Conservation (phyloP, 2,888 invertebrate genomes). For the Polyommatus iphigenia region DNA sequence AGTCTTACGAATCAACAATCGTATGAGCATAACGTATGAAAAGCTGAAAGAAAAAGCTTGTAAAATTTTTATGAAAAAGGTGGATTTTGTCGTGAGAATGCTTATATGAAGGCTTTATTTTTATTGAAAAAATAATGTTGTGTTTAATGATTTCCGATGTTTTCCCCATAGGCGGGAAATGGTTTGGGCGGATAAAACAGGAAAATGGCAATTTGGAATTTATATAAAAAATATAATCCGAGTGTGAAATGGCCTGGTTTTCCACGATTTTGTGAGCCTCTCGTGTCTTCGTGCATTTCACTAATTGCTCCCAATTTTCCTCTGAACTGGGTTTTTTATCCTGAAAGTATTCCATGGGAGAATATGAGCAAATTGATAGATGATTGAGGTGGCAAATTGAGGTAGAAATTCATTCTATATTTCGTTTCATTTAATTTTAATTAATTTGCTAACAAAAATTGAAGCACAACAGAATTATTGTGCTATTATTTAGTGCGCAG, state of each 20-base stretch:
- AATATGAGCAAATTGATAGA: too few relatives aligned
- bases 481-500: too few relatives aligned
- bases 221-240: neutral
- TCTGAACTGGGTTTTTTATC: neutral
- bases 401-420: too few relatives aligned
- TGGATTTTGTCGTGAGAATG: neutral
- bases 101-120: neutral
- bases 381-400: too few relatives aligned
- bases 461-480: too few relatives aligned
- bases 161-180: neutral
- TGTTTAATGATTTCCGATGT: neutral
- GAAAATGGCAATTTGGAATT: constrained; percentile 19
- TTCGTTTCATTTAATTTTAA: too few relatives aligned
- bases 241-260: neutral
- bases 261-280: neutral
- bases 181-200: neutral
- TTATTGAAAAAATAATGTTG: neutral
- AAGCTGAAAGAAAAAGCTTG: too few relatives aligned
- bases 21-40: too few relatives aligned
- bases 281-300: neutral
- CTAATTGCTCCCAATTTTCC: neutral
- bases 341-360: neutral
- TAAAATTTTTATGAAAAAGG: neutral
- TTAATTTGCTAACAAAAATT: too few relatives aligned
- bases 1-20: too few relatives aligned